Base-by-base conservation (phyloP, 1,140 invertebrate species). In the Pseudomyrmex sp. region DNA sequence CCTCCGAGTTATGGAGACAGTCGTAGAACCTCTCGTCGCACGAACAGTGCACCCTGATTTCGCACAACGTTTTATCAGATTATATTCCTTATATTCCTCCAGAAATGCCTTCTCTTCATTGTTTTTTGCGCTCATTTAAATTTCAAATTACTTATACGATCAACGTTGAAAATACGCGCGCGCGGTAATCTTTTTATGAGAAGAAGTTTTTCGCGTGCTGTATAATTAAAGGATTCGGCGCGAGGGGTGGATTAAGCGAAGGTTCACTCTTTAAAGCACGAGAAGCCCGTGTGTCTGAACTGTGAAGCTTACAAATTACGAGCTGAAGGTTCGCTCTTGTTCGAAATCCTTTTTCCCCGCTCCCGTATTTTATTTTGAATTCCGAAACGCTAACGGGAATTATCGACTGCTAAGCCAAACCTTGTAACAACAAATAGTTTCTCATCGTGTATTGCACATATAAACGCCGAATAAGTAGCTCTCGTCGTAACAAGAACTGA, bases 21-120 rank as follows among this genome's bases (percentile, higher is more conserved):
- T 95, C 91, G 68, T 96, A 95, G 90, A 97, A 97, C 83, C 94
- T 93, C 68, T 96, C 94, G 90, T 97, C 97, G 90, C 97, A 97
- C 8, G 94, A 92, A 86, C 97, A 97, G 86, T 95, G 95, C 18
- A 97, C 92, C 84, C 95, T 87, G 79, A 83, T 82, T 80, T 72
- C 20, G 66, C 44, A 80, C 15, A 12, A 80, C n/a, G 10, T 56
- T 80, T 70, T 50, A 80, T 80, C 76, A 80, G 66, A 72, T 80
- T 80, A 80, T 54, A 80, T 54, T 44, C 15, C 7, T 15, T 50
- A 70, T n/a, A n/a, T n/a, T n/a, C n/a, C n/a, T n/a, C n/a, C n/a
- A 50, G 26, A 80, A 80, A 80, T 50, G 59, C 20, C 15, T 20
- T 26, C 13, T 44, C 66, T 26, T 72, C 54, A 35, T 80, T 59